Evolutionary conservation across 2,797 vertebrate species (phyloP).

Genomic region (Eurystomus glaucurus): DNA sequence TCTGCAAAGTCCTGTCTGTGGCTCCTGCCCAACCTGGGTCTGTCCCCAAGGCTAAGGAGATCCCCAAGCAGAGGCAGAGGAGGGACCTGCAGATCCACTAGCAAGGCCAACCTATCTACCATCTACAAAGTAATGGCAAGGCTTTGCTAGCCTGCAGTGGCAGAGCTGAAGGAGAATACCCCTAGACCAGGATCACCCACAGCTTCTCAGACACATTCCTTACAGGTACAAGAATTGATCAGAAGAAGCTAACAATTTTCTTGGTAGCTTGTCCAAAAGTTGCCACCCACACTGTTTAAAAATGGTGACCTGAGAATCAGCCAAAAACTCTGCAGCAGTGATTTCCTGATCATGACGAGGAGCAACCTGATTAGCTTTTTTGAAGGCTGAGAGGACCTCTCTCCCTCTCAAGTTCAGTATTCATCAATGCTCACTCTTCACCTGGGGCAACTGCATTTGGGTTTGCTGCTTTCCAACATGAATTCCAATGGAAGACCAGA

Average conservation of each 20-base stretch:
- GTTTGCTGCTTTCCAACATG: neutral
- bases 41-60: neutral
- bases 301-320: neutral
- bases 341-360: neutral
- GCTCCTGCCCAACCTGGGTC: neutral
- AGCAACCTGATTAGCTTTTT: neutral
- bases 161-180: neutral
- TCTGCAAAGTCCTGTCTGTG: neutral
- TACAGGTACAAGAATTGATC: neutral
- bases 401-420: neutral
- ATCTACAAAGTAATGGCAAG: neutral
- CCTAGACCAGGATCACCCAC: neutral
- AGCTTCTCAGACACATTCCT: neutral
- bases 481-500: constrained; percentile 51
- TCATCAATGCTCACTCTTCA: neutral
- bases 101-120: neutral
- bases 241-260: neutral
- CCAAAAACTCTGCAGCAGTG: neutral
- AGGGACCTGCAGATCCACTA: neutral
- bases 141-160: neutral
- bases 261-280: neutral
- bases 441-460: neutral
- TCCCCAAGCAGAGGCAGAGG: neutral
- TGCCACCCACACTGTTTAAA: neutral
- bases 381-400: neutral